A percentile compares a stretch with the other conserved stretches of the same genome.
phyloP scores from a whole-genome alignment of 2,113 vertebrate genomes.

The Calidris pugnax region DNA sequence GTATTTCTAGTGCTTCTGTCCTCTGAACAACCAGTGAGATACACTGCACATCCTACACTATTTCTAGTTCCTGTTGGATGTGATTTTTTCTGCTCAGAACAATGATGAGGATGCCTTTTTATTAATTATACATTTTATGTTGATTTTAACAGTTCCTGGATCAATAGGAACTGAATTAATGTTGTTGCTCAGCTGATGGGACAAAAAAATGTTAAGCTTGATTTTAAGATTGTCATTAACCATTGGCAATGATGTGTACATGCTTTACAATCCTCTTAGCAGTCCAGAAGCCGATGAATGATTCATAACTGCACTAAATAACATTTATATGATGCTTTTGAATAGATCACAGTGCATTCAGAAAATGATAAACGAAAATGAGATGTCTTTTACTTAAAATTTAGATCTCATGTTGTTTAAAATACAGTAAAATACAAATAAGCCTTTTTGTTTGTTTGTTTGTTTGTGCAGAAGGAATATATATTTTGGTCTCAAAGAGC shows the following conservation, averaged over 20 bases:
- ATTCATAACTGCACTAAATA: conserved; percentile 22
- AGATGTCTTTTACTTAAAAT: not conserved
- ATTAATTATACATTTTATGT: not conserved
- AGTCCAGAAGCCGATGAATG: not conserved
- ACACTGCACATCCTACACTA: not conserved
- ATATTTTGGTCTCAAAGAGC: not conserved
- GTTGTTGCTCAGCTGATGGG: not conserved
- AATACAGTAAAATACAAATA: not conserved
- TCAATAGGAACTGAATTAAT: not conserved
- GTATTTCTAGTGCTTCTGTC: not conserved
- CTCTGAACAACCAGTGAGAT: not conserved
- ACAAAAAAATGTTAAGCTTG: conserved; percentile 23
- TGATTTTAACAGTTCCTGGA: not conserved
- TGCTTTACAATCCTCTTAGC: conserved; percentile 4
- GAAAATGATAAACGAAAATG: conserved; percentile 35
- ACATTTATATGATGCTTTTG: not conserved
- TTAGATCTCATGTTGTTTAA: not conserved
- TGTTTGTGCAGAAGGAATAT: not conserved
- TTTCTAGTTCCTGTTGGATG: not conserved
- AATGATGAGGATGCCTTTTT: not conserved
- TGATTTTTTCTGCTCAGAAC: not conserved
- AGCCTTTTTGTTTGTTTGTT: not conserved
- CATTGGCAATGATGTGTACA: not conserved
- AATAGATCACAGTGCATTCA: conserved; percentile 5
- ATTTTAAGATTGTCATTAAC: conserved; percentile 30